Evolutionary conservation across 2,113 vertebrate species (phyloP).

Genomic region (Trachemys scripta): DNA sequence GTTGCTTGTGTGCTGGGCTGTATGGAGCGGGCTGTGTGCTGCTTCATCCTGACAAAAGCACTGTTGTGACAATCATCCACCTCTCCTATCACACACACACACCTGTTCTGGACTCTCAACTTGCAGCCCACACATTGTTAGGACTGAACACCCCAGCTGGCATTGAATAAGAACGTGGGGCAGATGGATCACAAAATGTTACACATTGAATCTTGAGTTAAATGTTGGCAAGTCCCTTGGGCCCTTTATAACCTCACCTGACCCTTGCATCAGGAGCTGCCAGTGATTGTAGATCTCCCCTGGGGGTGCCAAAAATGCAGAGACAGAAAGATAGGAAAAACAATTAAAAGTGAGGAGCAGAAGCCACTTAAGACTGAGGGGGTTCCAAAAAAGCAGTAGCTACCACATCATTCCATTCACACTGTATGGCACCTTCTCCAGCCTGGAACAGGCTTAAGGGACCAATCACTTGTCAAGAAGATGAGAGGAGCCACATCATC

Average conservation of each 20-base stretch:
- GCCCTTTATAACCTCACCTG: neutral
- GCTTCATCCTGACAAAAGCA: neutral
- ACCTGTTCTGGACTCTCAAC: neutral
- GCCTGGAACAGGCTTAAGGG: neutral
- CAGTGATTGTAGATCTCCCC: too few species aligned
- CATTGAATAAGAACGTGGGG: neutral
- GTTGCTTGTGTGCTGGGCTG: neutral
- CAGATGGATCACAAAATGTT: neutral
- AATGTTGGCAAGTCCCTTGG: neutral
- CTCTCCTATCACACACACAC: neutral
- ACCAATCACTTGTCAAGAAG: neutral
- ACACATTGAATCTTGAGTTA: neutral
- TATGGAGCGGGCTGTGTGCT: neutral
- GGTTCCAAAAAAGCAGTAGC: neutral
- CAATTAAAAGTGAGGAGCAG: neutral
- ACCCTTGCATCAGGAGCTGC: too few species aligned
- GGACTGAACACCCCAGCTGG: neutral
- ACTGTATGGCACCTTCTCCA: neutral
- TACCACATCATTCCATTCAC: neutral
- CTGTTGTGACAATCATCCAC: neutral
- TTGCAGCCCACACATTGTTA: neutral
- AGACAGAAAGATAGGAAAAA: neutral
- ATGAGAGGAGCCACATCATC: too few species aligned
- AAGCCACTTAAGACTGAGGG: neutral
- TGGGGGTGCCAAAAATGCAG: neutral